These are phyloP conservation scores for Copidosoma floridanum DNA, from an alignment of 1,140 invertebrate species.

Conservation along the genomic window DNA sequence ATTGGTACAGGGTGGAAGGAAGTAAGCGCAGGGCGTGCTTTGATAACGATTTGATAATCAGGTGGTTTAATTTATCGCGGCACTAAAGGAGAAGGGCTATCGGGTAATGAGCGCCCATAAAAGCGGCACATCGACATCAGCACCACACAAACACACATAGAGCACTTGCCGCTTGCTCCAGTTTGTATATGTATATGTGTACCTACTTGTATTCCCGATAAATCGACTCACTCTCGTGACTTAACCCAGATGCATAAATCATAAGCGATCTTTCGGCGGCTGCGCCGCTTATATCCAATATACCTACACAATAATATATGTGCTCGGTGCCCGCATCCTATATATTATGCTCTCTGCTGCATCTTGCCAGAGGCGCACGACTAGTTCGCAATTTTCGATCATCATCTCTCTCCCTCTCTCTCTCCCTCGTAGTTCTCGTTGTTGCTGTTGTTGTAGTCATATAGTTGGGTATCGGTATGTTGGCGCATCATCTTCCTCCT, in stretches of 20 bases:
- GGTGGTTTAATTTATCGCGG: slow-evolving; percentile 19
- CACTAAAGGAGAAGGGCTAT: slow-evolving; percentile 17
- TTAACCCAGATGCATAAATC: slow-evolving; percentile 42
- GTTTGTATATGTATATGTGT: too few relatives aligned
- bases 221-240: slow-evolving; percentile 30
- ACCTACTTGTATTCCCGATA: slow-evolving; percentile 30
- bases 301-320: too few relatives aligned
- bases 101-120: slow-evolving; percentile 28
- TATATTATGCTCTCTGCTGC: too few relatives aligned
- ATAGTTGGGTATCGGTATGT: too few relatives aligned
- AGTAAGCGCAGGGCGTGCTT: neutral
- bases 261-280: slow-evolving; percentile 35
- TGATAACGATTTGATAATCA: slow-evolving; percentile 20
- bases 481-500: slow-evolving; percentile 14
- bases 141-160: too few relatives aligned
- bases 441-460: too few relatives aligned
- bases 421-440: slow-evolving; percentile 17
- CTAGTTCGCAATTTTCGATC: slow-evolving; percentile 25
- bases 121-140: slow-evolving; percentile 14
- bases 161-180: slow-evolving; percentile 15
- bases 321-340: too few relatives aligned
- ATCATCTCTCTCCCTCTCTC: slow-evolving; percentile 21
- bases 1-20: too few relatives aligned
- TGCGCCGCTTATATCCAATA: too few relatives aligned
- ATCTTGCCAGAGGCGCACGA: too few relatives aligned